Conservation (phyloP, 2,888 invertebrate species). For the Xestia sexstrigata region DNA sequence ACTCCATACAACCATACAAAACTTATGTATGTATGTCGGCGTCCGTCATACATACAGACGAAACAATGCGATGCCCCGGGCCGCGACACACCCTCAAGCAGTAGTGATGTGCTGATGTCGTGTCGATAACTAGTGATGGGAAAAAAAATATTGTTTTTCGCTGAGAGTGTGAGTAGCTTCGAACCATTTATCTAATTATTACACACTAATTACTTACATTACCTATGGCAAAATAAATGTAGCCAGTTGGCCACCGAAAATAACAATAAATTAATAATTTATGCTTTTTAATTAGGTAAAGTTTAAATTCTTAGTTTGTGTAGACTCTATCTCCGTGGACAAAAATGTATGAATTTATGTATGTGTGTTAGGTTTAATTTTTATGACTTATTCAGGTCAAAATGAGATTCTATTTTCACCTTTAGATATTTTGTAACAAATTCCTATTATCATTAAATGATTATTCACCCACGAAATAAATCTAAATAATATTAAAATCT, state of each 20-base stretch:
- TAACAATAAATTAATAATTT: neutral
- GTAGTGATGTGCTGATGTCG: slow-evolving; percentile 76
- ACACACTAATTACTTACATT: neutral
- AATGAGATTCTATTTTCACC: too few relatives aligned
- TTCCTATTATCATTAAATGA: neutral
- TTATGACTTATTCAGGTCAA: neutral
- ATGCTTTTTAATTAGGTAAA: neutral
- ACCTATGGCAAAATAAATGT: neutral
- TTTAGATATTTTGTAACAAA: too few relatives aligned
- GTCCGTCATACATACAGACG: slow-evolving; percentile 87
- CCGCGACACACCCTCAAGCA: slow-evolving; percentile 85
- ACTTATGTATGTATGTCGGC: slow-evolving; percentile 73
- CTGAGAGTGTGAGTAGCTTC: neutral
- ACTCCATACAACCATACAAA: slow-evolving; percentile 64
- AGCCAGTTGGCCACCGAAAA: neutral
- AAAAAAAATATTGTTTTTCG: neutral
- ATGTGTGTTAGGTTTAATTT: neutral
- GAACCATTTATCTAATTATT: neutral
- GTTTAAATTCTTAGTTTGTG: neutral
- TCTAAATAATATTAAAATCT: slow-evolving; percentile 41
- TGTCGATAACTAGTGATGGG: slow-evolving; percentile 69
- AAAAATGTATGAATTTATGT: neutral
- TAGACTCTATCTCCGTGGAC: neutral
- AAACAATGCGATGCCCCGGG: slow-evolving; percentile 87
- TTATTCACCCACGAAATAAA: slow-evolving; percentile 35